Conservation (phyloP, 1,140 invertebrate genomes). For the Drosophila repletoides region DNA sequence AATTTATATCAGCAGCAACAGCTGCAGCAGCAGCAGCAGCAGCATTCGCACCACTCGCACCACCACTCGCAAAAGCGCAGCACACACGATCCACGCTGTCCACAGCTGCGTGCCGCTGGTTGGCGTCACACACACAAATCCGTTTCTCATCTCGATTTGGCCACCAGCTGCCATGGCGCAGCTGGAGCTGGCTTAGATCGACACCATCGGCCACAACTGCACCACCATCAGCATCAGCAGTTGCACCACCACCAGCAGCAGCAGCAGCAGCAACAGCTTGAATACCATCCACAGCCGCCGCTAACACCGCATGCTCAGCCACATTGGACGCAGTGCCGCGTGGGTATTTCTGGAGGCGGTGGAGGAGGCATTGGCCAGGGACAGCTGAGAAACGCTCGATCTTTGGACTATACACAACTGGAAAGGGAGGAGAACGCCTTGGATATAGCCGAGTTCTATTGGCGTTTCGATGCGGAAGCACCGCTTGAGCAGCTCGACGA, state of each 20-base stretch:
- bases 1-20: slow-evolving; percentile 22
- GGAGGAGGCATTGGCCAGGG: slow-evolving; percentile 52
- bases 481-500: slow-evolving; percentile 58
- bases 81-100: slow-evolving; percentile 62
- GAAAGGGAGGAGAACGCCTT: slow-evolving; percentile 72
- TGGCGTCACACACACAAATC: slow-evolving; percentile 80
- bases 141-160: slow-evolving; percentile 81
- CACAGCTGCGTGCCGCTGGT: slow-evolving; percentile 70
- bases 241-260: slow-evolving; percentile 30
- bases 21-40: slow-evolving; percentile 26
- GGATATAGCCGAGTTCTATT: slow-evolving; percentile 81
- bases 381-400: slow-evolving; percentile 75
- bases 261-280: slow-evolving; percentile 32
- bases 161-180: slow-evolving; percentile 81
- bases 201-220: slow-evolving; percentile 24
- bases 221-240: slow-evolving; percentile 26
- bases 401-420: slow-evolving; percentile 72
- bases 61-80: slow-evolving; percentile 34
- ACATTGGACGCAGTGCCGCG: slow-evolving; percentile 68
- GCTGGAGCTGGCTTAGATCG: slow-evolving; percentile 75
- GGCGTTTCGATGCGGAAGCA: slow-evolving; percentile 75
- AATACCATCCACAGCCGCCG: slow-evolving; percentile 39
- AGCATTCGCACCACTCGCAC: slow-evolving; percentile 7
- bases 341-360: slow-evolving; percentile 19
- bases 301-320: slow-evolving; percentile 63